Base-by-base conservation (phyloP, 2,797 vertebrate species). In the Nannoperca australis region DNA sequence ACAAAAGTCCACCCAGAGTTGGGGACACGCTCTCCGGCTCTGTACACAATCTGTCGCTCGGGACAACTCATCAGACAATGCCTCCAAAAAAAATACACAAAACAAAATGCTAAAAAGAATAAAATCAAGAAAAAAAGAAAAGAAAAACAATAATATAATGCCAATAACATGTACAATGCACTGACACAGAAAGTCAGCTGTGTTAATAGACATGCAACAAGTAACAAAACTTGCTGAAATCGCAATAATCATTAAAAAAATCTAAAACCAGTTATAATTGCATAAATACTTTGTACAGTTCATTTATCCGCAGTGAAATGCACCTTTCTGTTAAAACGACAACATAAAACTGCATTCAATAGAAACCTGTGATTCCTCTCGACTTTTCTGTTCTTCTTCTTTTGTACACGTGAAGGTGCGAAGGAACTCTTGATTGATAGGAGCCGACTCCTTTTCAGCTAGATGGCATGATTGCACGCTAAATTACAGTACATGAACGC, bases 251-350 rank as follows among this genome's bases (percentile, higher is more conserved):
- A 95, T 96, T 95, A 96, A 90, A 97, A 97, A 94, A 38, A 38
- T 95, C 96, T 96, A 96, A 97, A 98, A 96, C 93, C 95, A 95
- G 96, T 96, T 88, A 96, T 95, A 96, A 96, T 97, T 96, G 97
- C 97, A 98, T 98, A 98, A 99, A 98, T 99, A 99, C 96, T 98
- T 97, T 98, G 96, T 98, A 99, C 97, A 97, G 95, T 96, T 97
- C 92, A 95, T 91, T 96, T 76, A 95, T 96, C 96, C 90, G 94
- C 95, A 78, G 91, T 95, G 96, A 96, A 96, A 95, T 94, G 91
- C 92, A 95, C 88, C 91, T 95, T 94, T 76, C 82, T 78, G 82
- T 85, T 94, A 94, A 97, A 96, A 96, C 92, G 77, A 96, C 93
- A 94, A 95, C 95, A 93, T 89, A 90, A 92, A 93, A 92, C 90